phyloP scores from a whole-genome alignment of 2,888 invertebrate genomes.

The Thyatira batis region DNA sequence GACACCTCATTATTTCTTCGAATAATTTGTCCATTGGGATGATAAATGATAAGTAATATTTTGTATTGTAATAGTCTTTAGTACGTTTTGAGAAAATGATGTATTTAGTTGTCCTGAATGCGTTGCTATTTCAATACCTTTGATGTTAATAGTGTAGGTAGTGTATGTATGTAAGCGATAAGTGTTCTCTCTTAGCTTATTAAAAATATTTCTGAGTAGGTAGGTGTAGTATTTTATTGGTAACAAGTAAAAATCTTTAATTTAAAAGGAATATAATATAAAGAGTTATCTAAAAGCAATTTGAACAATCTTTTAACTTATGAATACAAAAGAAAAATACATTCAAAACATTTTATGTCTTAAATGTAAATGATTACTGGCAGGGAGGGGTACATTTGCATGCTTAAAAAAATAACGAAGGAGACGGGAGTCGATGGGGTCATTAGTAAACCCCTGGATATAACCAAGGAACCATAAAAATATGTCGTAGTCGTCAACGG shows the following conservation, averaged over 20 bases:
- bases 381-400: background rate
- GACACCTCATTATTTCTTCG: conserved; percentile 49
- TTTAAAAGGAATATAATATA: too few relatives aligned
- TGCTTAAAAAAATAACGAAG: background rate
- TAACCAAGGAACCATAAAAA: conserved; percentile 38
- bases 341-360: conserved; percentile 8
- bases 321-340: conserved; percentile 9
- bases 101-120: conserved; percentile 57
- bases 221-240: too few relatives aligned
- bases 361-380: background rate
- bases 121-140: conserved; percentile 5
- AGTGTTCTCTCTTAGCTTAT: too few relatives aligned
- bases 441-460: conserved; percentile 26
- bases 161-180: too few relatives aligned
- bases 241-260: too few relatives aligned
- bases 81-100: conserved; percentile 55
- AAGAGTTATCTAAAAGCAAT: too few relatives aligned
- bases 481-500: conserved; percentile 45
- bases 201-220: too few relatives aligned
- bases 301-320: background rate
- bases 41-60: conserved; percentile 52
- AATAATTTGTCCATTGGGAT: conserved; percentile 63
- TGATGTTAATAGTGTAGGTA: background rate
- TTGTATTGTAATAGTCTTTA: conserved; percentile 55
- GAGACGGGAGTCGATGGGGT: conserved; percentile 20